These are phyloP conservation scores for Struthidea cinerea DNA, from an alignment of 2,113 vertebrate species.

Conservation along the genomic window DNA sequence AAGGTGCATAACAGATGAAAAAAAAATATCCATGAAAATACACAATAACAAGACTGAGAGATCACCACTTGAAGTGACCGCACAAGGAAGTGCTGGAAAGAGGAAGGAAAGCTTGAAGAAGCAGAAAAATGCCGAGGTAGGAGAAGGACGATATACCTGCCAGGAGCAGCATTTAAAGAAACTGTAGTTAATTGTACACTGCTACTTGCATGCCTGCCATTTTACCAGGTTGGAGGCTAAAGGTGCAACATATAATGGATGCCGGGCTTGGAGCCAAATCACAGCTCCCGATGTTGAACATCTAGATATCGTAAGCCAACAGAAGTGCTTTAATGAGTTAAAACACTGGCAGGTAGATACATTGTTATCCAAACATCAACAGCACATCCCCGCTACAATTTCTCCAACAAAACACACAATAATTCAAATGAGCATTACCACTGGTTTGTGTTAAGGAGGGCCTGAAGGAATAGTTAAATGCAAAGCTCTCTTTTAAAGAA, in stretches of 20 bases:
- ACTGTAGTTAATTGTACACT: neutral
- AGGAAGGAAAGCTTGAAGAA: neutral
- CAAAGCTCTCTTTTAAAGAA: neutral
- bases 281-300: neutral
- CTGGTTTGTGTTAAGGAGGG: neutral
- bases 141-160: neutral
- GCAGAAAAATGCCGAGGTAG: neutral
- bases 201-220: neutral
- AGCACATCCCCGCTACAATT: neutral
- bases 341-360: neutral
- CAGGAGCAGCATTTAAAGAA: neutral
- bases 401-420: neutral
- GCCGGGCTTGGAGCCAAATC: slow-evolving; percentile 8
- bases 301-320: neutral
- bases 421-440: neutral
- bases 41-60: neutral
- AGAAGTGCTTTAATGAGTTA: neutral
- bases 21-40: neutral
- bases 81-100: neutral
- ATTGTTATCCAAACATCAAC: neutral
- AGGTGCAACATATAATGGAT: neutral
- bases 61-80: neutral
- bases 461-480: neutral
- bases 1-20: neutral
- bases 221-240: slow-evolving; percentile 8